Evolutionary conservation across 2,888 invertebrate species (phyloP).

Genomic region (Zele albiditarsus): DNA sequence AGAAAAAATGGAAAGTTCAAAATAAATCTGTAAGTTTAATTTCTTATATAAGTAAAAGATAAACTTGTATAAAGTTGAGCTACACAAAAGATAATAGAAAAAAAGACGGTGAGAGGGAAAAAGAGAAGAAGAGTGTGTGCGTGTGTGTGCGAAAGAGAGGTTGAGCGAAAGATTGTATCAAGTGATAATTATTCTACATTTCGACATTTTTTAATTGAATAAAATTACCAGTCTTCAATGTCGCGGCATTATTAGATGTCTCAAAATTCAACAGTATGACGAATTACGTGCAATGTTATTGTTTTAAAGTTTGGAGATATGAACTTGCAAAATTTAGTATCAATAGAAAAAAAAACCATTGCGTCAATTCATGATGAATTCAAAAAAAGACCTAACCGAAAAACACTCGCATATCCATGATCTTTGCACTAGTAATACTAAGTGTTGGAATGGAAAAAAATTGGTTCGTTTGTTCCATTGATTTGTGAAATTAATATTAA

Average conservation of each 20-base stretch:
- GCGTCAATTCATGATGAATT: not conserved
- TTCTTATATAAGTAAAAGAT: slow-evolving; percentile 49
- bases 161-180: slow-evolving; percentile 41
- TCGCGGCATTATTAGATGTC: slow-evolving; percentile 15
- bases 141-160: too few relatives aligned
- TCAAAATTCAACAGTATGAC: not conserved
- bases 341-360: not conserved
- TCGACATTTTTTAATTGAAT: slow-evolving; percentile 6
- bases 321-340: slow-evolving; percentile 9
- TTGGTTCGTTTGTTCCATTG: not conserved
- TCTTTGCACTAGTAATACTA: slow-evolving; percentile 31
- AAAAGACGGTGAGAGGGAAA: not conserved
- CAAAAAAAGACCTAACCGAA: not conserved
- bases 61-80: slow-evolving; percentile 46
- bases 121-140: not conserved
- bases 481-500: slow-evolving; percentile 28
- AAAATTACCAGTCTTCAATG: slow-evolving; percentile 9
- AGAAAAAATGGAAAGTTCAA: slow-evolving; percentile 51
- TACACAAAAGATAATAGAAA: slow-evolving; percentile 24
- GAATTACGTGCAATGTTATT: not conserved
- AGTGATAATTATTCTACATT: slow-evolving; percentile 48
- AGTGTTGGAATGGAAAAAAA: not conserved
- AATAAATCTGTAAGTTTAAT: slow-evolving; percentile 52
- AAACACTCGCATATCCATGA: not conserved
- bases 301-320: not conserved